These are phyloP conservation scores for Picus viridis DNA, from an alignment of 2,797 vertebrate species.

Conservation along the genomic window DNA sequence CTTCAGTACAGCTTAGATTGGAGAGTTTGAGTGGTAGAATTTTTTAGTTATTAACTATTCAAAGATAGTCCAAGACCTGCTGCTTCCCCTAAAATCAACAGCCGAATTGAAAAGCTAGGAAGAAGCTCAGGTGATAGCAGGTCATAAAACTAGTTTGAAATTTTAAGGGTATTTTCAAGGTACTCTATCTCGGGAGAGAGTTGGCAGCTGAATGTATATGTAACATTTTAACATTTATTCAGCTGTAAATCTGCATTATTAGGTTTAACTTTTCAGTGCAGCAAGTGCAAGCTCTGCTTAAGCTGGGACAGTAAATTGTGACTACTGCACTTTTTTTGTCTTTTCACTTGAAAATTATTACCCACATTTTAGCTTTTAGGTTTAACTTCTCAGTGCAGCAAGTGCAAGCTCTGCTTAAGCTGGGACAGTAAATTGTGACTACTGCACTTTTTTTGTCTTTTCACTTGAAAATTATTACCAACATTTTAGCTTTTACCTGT, in stretches of 20 bases:
- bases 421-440: background rate
- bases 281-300: background rate
- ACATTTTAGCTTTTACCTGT: background rate
- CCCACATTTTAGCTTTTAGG: background rate
- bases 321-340: background rate
- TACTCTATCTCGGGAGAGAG: background rate
- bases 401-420: background rate
- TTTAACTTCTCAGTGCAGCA: background rate
- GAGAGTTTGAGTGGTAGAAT: constrained; percentile 6
- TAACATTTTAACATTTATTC: background rate
- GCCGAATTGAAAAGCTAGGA: background rate
- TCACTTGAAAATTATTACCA: background rate
- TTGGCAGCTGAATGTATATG: background rate
- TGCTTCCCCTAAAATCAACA: constrained; percentile 4
- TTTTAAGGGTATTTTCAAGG: background rate
- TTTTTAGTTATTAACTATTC: constrained; percentile 35
- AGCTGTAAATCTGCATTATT: background rate
- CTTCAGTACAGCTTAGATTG: background rate
- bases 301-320: background rate
- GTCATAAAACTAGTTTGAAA: background rate
- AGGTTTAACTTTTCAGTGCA: background rate
- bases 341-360: background rate
- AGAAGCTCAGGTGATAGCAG: background rate
- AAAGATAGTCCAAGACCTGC: background rate
- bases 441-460: background rate